Percentiles rank a stretch among this genome's conserved stretches.
Conservation (phyloP, 2,888 invertebrate species). For the Macroteleia sp. region DNA sequence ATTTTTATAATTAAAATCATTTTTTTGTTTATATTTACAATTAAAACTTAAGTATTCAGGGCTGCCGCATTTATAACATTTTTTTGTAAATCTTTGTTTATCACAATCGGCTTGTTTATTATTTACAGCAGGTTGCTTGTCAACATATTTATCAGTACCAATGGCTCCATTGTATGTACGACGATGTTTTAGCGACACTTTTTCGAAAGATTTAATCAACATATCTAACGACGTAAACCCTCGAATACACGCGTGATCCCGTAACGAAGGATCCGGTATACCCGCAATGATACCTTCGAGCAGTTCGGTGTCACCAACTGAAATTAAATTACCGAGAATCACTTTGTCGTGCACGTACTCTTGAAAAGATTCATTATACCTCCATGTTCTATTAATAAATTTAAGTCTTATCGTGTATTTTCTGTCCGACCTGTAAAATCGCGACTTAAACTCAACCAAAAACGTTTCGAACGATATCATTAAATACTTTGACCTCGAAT, state of each 20-base stretch:
- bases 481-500: slow-evolving; percentile 3
- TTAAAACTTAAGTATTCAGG: neutral
- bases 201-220: too few species aligned
- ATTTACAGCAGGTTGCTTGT: neutral
- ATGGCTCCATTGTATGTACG: too few species aligned
- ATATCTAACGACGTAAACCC: neutral
- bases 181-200: too few species aligned
- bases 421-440: neutral
- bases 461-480: neutral
- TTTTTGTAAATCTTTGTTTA: neutral
- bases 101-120: neutral
- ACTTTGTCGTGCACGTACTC: slow-evolving; percentile 3
- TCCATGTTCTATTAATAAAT: slow-evolving; percentile 1
- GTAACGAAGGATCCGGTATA: neutral
- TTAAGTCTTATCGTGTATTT: neutral
- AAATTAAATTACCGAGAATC: neutral
- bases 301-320: neutral
- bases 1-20: neutral
- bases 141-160: too few species aligned
- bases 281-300: neutral
- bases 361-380: neutral
- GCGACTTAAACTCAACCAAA: neutral
- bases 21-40: neutral
- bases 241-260: neutral
- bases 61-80: slow-evolving; percentile 1